These are phyloP conservation scores for Malacoraja senta DNA, from an alignment of 2,797 vertebrate genomes.

Conservation along the genomic window DNA sequence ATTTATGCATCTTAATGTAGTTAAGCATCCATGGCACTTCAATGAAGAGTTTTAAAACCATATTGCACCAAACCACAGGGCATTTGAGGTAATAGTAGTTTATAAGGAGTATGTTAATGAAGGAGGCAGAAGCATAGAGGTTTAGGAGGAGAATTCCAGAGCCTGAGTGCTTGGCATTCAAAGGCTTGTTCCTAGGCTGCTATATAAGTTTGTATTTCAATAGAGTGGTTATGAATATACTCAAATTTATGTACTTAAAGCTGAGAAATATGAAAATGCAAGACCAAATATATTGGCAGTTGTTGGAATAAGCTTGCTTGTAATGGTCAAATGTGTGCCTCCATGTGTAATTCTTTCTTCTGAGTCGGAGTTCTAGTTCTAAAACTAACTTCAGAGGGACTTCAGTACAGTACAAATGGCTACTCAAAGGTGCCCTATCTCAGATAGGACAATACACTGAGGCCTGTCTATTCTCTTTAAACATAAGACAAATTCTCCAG, in stretches of 20 bases:
- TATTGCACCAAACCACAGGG: background rate
- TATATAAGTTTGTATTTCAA: background rate
- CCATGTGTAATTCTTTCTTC: background rate
- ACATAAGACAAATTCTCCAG: no score
- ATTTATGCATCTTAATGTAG: background rate
- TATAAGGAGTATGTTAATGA: background rate
- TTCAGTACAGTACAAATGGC: background rate
- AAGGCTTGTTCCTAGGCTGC: background rate
- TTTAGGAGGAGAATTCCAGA: background rate
- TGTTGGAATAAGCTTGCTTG: background rate
- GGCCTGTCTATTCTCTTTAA: background rate
- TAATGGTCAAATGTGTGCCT: background rate
- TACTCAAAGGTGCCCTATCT: background rate
- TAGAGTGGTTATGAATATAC: background rate
- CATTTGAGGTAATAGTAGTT: background rate
- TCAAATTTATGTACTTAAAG: background rate
- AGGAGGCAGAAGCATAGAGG: background rate
- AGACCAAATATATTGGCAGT: background rate
- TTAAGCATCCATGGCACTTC: background rate
- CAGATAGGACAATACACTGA: background rate
- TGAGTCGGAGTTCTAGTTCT: background rate
- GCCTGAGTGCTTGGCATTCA: background rate
- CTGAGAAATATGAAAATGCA: background rate
- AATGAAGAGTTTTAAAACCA: background rate
- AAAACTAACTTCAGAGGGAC: background rate